phyloP scores from a whole-genome alignment of 2,888 invertebrate genomes.

The Sphaerophoria rueppellii region DNA sequence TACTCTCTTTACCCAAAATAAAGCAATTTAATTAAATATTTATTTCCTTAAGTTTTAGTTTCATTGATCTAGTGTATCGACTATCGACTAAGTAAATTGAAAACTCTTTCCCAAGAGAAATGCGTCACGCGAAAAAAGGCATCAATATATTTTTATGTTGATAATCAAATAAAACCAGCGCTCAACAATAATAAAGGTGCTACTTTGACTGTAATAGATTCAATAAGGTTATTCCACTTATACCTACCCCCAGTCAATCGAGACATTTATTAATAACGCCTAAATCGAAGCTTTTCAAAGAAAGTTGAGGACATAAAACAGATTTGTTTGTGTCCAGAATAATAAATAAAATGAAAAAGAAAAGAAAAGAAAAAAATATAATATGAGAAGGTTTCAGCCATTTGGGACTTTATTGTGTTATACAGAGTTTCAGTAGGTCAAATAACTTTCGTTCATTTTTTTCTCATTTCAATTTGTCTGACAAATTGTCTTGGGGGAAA shows the following conservation, averaged over 20 bases:
- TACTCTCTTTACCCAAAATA: too few relatives aligned
- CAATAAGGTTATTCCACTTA: slow-evolving; percentile 4
- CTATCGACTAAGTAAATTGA: too few relatives aligned
- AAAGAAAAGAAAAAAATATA: neutral
- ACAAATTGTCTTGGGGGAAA: neutral
- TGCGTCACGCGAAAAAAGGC: neutral
- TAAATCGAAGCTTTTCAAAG: slow-evolving; percentile 23
- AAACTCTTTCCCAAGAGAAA: neutral
- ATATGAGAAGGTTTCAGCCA: neutral
- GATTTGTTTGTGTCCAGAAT: slow-evolving; percentile 4
- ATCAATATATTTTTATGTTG: slow-evolving; percentile 19
- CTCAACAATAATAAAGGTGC: slow-evolving; percentile 1
- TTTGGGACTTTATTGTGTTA: slow-evolving; percentile 12
- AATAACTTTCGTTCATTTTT: slow-evolving; percentile 1
- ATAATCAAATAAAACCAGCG: slow-evolving; percentile 10
- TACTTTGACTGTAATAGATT: neutral
- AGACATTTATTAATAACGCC: slow-evolving; percentile 15
- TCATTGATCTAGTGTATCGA: too few relatives aligned
- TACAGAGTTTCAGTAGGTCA: slow-evolving; percentile 10
- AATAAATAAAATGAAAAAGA: neutral
- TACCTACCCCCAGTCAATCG: neutral
- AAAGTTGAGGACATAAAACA: slow-evolving; percentile 11
- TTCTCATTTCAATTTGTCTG: neutral
- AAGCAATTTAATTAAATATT: too few relatives aligned
- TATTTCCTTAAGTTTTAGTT: too few relatives aligned